phyloP scores from a whole-genome alignment of 2,113 vertebrate species.

The Clarias macrocephalus region DNA sequence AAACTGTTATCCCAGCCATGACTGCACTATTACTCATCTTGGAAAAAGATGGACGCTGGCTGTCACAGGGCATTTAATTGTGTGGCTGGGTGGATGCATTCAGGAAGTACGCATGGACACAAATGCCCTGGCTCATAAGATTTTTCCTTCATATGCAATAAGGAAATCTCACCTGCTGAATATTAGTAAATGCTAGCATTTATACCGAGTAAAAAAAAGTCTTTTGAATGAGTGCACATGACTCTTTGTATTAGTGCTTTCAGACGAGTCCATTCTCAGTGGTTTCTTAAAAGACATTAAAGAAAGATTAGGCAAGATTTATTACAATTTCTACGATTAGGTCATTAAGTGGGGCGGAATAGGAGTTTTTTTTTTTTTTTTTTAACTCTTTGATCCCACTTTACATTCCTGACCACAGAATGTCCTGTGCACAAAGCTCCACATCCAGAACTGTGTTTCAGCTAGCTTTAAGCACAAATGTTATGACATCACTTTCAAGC shows the following conservation, averaged over 20 bases:
- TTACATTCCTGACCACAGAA: neutral
- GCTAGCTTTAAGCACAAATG: neutral
- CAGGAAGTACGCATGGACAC: slow-evolving; percentile 85
- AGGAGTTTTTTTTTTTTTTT: neutral
- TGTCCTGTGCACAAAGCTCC: neutral
- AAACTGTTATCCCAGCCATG: slow-evolving; percentile 88
- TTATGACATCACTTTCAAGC: neutral
- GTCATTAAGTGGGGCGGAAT: too few species aligned
- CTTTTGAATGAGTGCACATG: neutral
- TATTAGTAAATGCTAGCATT: slow-evolving; percentile 1
- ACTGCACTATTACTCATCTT: slow-evolving; percentile 94
- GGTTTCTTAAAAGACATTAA: neutral
- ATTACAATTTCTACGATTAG: neutral
- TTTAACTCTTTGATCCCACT: neutral
- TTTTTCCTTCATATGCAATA: slow-evolving; percentile 82
- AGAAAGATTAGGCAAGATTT: neutral
- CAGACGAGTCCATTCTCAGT: neutral
- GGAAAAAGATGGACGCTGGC: slow-evolving; percentile 91
- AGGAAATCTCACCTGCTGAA: neutral
- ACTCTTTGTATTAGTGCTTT: neutral
- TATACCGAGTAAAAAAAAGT: neutral
- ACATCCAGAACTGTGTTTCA: neutral
- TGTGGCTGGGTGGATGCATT: slow-evolving; percentile 90
- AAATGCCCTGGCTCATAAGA: slow-evolving; percentile 79
- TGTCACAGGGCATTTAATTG: slow-evolving; percentile 94